phyloP scores from a whole-genome alignment of 2,888 invertebrate species.

The Xiphydria camelus region DNA sequence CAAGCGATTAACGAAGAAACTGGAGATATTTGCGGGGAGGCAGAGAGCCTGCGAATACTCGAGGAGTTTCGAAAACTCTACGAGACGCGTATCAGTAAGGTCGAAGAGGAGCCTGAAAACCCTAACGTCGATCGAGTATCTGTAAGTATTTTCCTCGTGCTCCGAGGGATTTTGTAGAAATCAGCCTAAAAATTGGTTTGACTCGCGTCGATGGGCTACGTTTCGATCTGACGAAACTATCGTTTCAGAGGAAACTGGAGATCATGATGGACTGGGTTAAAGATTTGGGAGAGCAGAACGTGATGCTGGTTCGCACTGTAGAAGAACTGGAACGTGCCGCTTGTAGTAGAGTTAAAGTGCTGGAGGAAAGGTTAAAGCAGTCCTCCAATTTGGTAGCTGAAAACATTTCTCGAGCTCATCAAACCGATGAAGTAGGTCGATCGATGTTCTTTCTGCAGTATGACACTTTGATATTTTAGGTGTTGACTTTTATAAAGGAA shows the following conservation, averaged over 20 bases:
- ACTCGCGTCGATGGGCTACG: neutral
- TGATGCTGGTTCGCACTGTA: conserved; percentile 67
- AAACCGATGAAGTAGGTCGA: conserved; percentile 43
- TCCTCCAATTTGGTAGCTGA: conserved; percentile 53
- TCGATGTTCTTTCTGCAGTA: too few relatives aligned
- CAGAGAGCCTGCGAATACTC: conserved; percentile 56
- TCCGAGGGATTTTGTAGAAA: neutral
- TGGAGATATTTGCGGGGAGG: conserved; percentile 36
- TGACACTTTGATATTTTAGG: too few relatives aligned
- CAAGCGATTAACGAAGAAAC: conserved; percentile 29
- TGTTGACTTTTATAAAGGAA: too few relatives aligned
- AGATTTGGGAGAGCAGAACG: conserved; percentile 71
- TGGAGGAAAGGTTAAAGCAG: conserved; percentile 62
- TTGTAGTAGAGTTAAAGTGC: conserved; percentile 61
- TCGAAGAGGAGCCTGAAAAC: conserved; percentile 56
- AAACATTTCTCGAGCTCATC: conserved; percentile 39
- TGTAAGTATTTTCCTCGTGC: conserved; percentile 25
- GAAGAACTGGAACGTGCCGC: conserved; percentile 71
- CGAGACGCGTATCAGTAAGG: conserved; percentile 63
- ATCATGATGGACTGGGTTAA: conserved; percentile 69
- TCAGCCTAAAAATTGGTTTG: too few relatives aligned
- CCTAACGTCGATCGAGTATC: conserved; percentile 31
- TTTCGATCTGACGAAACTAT: conserved; percentile 1
- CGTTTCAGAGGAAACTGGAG: conserved; percentile 65
- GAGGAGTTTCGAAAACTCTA: conserved; percentile 67